phyloP scores from a whole-genome alignment of 2,888 invertebrate species.

The Polydrusus pterygomalis region DNA sequence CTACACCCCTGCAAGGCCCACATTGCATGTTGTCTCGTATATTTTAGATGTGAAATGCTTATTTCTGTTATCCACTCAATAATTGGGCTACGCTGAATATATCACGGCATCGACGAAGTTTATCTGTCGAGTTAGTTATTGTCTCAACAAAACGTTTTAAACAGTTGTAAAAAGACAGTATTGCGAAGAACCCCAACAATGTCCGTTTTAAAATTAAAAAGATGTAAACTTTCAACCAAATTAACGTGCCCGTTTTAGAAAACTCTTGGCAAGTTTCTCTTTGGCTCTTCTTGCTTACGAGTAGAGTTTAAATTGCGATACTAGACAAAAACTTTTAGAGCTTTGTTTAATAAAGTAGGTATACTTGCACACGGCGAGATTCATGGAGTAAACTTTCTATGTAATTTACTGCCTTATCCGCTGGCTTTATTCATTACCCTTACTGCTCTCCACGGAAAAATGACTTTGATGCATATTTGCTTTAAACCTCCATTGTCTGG shows the following conservation, averaged over 20 bases:
- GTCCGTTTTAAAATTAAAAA: conserved; percentile 1
- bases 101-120: no score
- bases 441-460: background rate
- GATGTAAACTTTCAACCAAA: background rate
- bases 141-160: no score
- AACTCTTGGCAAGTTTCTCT: conserved; percentile 11
- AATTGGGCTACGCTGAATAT: no score
- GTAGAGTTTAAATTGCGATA: conserved; percentile 27
- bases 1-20: no score
- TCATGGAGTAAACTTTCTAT: conserved; percentile 25
- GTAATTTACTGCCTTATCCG: conserved; percentile 17
- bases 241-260: background rate
- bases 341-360: conserved; percentile 32
- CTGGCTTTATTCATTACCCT: conserved; percentile 20
- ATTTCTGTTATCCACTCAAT: no score
- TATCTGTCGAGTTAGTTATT: no score
- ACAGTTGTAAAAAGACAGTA: no score
- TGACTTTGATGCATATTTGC: conserved; percentile 42
- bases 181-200: no score
- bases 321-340: conserved; percentile 29
- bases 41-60: no score
- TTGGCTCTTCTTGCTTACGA: conserved; percentile 1
- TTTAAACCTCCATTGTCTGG: background rate
- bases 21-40: no score
- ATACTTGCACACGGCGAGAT: conserved; percentile 20